Base-by-base conservation (phyloP, 2,797 vertebrate species). In the Cryptoblepharus egeriae region DNA sequence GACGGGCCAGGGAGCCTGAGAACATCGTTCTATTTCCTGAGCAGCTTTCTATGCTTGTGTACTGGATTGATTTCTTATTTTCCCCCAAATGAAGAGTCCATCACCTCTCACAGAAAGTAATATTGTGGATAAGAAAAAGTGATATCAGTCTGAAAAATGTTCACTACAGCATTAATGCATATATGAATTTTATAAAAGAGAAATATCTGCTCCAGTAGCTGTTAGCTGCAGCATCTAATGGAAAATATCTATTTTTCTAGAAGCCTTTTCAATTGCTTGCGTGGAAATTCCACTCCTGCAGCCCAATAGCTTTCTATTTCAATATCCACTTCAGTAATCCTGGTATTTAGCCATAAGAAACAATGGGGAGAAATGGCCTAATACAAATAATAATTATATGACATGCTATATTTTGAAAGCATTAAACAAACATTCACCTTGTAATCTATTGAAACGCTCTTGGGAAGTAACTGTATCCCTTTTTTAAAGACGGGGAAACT, bases 401-500 rank as follows among this genome's bases (percentile, higher is more conserved):
- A 55, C 61, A 16, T 68, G 5, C 55, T n/a, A 16, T 76, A 73
- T 85, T 85, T 88, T 84, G 78, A 76, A 85, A 90, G 80, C 18
- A 11, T 79, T 0, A 0, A 35, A 35, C 79, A 82, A 79, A 79
- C 85, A 83, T 90, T 90, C 90, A 37, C 70, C 88, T 85, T 89
- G 30, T 85, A 89, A 91, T 91, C 82, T 88, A 74, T 90, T 77
- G 77, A 39, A 77, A 81, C 81, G 0, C 81, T 85, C 89, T 81
- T 57, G 71, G 74, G 45, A 77, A 76, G 67, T 74, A 89, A 83
- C 79, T 57, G 81, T 72, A 83, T 90, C 92, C 86, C 88, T 87
- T 15, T 92, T 88, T 92, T 89, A 92, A 91, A 92, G 83, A 80
- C 70, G 52, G 64, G 82, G 81, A 86, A 91, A 83, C 69, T 72